Conservation (phyloP, 2,888 invertebrate genomes). For the Ypsolopha scabrella region DNA sequence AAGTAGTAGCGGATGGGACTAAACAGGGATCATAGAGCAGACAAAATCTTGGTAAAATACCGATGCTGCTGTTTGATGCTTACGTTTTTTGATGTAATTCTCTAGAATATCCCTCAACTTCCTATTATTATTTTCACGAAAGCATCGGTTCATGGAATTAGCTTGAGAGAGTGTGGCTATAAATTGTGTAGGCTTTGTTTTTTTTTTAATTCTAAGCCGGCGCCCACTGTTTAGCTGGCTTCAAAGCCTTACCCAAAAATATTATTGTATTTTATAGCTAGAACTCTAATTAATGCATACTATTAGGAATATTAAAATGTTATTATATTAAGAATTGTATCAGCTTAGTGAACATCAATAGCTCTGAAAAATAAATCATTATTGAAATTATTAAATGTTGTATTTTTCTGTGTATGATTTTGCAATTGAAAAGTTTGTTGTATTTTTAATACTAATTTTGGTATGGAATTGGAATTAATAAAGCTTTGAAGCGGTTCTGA, state of each 20-base stretch:
- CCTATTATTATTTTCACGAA: slow-evolving; percentile 4
- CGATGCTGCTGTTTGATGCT: neutral
- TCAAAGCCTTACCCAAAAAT: slow-evolving; percentile 41
- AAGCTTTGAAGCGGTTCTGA: neutral
- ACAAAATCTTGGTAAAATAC: slow-evolving; percentile 6
- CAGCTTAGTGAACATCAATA: slow-evolving; percentile 71
- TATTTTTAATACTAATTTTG: neutral
- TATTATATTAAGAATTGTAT: slow-evolving; percentile 68
- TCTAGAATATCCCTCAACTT: slow-evolving; percentile 10
- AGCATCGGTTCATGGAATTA: slow-evolving; percentile 19
- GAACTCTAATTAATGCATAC: slow-evolving; percentile 69
- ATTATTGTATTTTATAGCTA: slow-evolving; percentile 68
- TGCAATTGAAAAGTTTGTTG: neutral
- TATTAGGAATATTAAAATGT: slow-evolving; percentile 67
- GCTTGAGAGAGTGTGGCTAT: neutral
- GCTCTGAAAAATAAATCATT: slow-evolving; percentile 67
- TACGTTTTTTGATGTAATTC: neutral
- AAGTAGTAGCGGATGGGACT: slow-evolving; percentile 46
- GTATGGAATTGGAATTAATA: neutral
- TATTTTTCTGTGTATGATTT: slow-evolving; percentile 29
- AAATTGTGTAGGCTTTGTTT: slow-evolving; percentile 20
- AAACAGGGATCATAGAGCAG: slow-evolving; percentile 41
- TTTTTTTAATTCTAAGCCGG: slow-evolving; percentile 17
- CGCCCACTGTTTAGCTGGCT: slow-evolving; percentile 30
- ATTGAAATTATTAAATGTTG: slow-evolving; percentile 67